These are phyloP conservation scores for Clarias pachynema DNA, from an alignment of 2,797 vertebrate genomes.

Conservation along the genomic window DNA sequence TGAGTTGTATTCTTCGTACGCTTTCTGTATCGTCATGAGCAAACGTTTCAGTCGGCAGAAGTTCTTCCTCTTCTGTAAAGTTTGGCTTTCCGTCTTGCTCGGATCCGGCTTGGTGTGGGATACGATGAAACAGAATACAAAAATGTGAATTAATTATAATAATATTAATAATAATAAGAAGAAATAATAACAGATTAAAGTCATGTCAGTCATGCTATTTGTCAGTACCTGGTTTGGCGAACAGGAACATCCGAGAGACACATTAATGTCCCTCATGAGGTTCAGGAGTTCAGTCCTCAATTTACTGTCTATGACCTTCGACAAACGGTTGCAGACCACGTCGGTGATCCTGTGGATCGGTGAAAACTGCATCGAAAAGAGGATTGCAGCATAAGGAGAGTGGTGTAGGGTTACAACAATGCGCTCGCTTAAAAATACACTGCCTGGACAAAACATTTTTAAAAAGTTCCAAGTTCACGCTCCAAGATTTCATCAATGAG, in stretches of 20 bases:
- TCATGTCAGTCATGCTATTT: too few relatives aligned
- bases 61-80: slow-evolving; percentile 29
- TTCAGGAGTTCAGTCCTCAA: slow-evolving; percentile 6
- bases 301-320: not conserved
- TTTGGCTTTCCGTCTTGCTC: too few relatives aligned
- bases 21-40: slow-evolving; percentile 43
- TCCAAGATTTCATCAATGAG: too few relatives aligned
- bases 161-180: not conserved
- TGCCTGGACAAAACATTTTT: too few relatives aligned
- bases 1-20: slow-evolving; percentile 48
- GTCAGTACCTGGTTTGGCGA: slow-evolving; percentile 22
- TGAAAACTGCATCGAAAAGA: not conserved
- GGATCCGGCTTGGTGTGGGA: not conserved
- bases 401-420: not conserved
- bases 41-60: slow-evolving; percentile 50
- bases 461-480: too few relatives aligned
- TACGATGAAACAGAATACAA: not conserved
- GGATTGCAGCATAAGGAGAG: not conserved
- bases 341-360: slow-evolving; percentile 30
- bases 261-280: slow-evolving; percentile 34
- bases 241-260: slow-evolving; percentile 51
- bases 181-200: not conserved
- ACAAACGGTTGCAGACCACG: slow-evolving; percentile 44
- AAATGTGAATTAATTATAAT: not conserved
- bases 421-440: too few relatives aligned